Percentiles rank a stretch among this genome's conserved stretches.
Conservation (phyloP, 1,140 invertebrate genomes). For the Drosophila malerkotliana region DNA sequence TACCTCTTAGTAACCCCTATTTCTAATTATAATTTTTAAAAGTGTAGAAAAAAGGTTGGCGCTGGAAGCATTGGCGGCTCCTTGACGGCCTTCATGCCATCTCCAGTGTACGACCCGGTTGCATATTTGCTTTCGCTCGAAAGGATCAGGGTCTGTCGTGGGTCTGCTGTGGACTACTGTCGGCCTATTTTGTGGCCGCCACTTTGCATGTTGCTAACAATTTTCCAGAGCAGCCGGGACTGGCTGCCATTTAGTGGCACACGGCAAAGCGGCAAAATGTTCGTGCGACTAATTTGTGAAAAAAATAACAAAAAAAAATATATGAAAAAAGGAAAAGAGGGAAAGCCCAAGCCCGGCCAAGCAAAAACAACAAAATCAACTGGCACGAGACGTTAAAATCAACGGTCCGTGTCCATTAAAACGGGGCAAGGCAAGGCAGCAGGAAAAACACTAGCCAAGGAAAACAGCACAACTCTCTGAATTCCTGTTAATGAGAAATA, state of each 20-base stretch:
- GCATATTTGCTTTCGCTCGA: conserved; percentile 56
- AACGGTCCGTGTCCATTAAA: conserved; percentile 74
- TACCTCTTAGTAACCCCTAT: not conserved
- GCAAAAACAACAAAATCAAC: conserved; percentile 36
- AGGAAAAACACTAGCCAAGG: conserved; percentile 1
- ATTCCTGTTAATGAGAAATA: conserved; percentile 76
- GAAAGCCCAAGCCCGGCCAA: conserved; percentile 23
- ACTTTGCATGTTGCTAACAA: conserved; percentile 79
- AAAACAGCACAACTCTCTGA: conserved; percentile 44
- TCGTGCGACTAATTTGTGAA: conserved; percentile 81
- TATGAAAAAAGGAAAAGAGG: conserved; percentile 2
- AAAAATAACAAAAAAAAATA: conserved; percentile 42
- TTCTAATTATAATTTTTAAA: not conserved
- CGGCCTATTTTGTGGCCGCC: conserved; percentile 70
- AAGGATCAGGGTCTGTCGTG: conserved; percentile 26
- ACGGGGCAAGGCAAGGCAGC: conserved; percentile 52
- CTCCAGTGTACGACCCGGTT: conserved; percentile 18
- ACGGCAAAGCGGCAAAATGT: conserved; percentile 70
- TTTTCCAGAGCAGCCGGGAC: conserved; percentile 51
- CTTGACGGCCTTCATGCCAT: conserved; percentile 3
- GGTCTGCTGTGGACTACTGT: conserved; percentile 24
- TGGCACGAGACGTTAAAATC: conserved; percentile 76
- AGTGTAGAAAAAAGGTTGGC: conserved; percentile 2
- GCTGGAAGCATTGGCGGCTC: not conserved
- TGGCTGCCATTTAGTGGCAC: conserved; percentile 41